A percentile compares a stretch with the other conserved stretches of the same genome.
Conservation (phyloP, 2,113 vertebrate genomes). For the crab-eating macaque (Macaca fascicularis) region DNA sequence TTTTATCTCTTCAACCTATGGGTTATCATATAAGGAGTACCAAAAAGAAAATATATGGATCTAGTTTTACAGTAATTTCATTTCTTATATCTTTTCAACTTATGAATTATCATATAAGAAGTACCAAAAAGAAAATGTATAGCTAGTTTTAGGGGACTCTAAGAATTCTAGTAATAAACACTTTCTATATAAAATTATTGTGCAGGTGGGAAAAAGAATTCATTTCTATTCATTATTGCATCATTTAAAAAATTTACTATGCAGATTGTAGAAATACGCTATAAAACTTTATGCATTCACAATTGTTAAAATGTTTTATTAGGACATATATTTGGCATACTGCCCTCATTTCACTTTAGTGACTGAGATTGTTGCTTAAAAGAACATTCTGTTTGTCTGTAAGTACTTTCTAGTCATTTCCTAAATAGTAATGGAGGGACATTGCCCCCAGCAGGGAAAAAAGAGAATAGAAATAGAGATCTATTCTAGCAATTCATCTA, state of each 20-base stretch:
- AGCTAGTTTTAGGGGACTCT: conserved; percentile 26
- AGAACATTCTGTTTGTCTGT: conserved; percentile 58
- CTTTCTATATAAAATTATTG: conserved; percentile 66
- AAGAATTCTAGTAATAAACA: conserved; percentile 68
- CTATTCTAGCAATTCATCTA: background rate
- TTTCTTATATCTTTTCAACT: background rate
- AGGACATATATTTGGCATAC: conserved; percentile 55
- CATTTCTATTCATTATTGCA: conserved; percentile 59
- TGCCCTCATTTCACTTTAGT: conserved; percentile 22
- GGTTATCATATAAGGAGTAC: background rate
- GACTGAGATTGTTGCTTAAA: conserved; percentile 46
- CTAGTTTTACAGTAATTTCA: background rate
- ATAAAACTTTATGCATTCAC: conserved; percentile 62
- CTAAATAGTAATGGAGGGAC: conserved; percentile 80
- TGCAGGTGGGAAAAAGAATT: conserved; percentile 58
- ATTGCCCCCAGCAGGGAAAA: conserved; percentile 87
- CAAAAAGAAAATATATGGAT: background rate
- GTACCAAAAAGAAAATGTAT: background rate
- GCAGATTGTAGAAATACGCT: conserved; percentile 62
- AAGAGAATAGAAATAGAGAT: conserved; percentile 68
- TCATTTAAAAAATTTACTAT: conserved; percentile 52
- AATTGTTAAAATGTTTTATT: conserved; percentile 78
- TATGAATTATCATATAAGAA: background rate
- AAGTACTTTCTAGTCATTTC: conserved; percentile 44
- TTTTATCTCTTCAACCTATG: background rate